phyloP scores from a whole-genome alignment of 2,797 vertebrate genomes.

The Coracias cyanogaster region DNA sequence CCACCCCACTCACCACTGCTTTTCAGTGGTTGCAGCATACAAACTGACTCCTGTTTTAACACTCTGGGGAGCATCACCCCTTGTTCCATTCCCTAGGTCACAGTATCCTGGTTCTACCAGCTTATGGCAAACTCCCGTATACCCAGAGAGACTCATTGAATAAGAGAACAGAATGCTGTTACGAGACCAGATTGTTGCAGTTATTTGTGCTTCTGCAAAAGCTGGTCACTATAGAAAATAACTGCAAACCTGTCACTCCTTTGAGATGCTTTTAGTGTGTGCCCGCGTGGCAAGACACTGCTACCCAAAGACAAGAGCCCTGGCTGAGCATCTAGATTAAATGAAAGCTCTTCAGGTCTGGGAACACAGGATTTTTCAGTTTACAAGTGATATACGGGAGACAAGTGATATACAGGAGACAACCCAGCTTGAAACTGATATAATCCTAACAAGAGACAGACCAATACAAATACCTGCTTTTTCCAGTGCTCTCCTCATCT shows the following conservation, averaged over 20 bases:
- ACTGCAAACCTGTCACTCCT: not conserved
- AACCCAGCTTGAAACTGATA: not conserved
- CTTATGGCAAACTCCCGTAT: not conserved
- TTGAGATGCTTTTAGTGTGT: not conserved
- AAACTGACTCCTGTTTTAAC: not conserved
- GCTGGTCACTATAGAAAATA: not conserved
- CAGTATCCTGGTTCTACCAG: not conserved
- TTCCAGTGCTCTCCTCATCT: constrained; percentile 88
- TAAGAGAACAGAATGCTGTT: not conserved
- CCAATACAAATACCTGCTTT: constrained; percentile 78
- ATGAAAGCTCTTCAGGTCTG: not conserved
- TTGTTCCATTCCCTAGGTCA: not conserved
- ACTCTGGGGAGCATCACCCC: not conserved
- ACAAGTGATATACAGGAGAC: not conserved
- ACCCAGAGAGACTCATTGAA: not conserved
- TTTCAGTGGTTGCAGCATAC: not conserved
- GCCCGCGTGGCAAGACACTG: not conserved
- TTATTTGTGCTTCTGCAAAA: not conserved
- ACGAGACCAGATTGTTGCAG: not conserved
- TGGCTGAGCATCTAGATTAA: not conserved
- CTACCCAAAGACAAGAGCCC: not conserved
- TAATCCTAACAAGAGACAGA: not conserved
- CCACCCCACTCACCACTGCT: not conserved
- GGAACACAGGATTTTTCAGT: not conserved
- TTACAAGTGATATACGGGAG: not conserved